Evolutionary conservation across 2,113 vertebrate species (phyloP).

Genomic region (Pseudorectes ferrugineus): DNA sequence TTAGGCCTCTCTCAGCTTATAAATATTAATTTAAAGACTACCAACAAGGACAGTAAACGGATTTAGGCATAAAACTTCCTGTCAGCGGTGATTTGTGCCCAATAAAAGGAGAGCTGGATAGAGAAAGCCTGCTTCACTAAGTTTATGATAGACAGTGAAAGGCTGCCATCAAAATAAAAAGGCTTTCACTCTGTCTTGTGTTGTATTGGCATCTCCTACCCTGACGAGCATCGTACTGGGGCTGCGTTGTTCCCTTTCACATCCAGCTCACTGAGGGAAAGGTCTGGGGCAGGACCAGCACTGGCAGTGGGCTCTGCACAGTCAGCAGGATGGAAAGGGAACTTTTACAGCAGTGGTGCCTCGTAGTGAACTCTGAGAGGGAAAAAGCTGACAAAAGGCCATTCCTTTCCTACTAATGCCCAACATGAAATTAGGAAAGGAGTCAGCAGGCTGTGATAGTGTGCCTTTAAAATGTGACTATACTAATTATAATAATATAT

Average conservation of each 20-base stretch:
- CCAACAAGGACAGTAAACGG: constrained; percentile 82
- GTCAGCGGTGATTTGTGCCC: constrained; percentile 79
- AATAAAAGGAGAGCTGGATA: constrained; percentile 73
- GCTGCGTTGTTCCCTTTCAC: constrained; percentile 25
- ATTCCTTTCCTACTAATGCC: not conserved
- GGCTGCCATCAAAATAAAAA: constrained; percentile 71
- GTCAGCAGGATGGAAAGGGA: not conserved
- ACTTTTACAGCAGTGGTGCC: not conserved
- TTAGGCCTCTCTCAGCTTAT: constrained; percentile 75
- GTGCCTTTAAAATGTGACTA: not conserved
- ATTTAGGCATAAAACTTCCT: constrained; percentile 82
- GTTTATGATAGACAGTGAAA: constrained; percentile 79
- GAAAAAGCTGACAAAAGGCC: not conserved
- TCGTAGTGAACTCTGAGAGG: not conserved
- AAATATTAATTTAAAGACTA: constrained; percentile 87
- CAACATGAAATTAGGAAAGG: not conserved
- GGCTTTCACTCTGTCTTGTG: constrained; percentile 33
- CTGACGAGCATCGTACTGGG: not conserved
- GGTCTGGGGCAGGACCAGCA: not conserved
- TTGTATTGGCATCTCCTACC: constrained; percentile 12
- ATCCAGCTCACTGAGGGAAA: not conserved
- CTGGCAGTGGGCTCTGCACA: constrained; percentile 11
- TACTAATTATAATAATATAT: not conserved
- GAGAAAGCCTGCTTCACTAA: constrained; percentile 73
- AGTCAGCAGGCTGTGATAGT: not conserved